Evolutionary conservation across 2,113 vertebrate species (phyloP).

Genomic region (Seriola rivoliana): DNA sequence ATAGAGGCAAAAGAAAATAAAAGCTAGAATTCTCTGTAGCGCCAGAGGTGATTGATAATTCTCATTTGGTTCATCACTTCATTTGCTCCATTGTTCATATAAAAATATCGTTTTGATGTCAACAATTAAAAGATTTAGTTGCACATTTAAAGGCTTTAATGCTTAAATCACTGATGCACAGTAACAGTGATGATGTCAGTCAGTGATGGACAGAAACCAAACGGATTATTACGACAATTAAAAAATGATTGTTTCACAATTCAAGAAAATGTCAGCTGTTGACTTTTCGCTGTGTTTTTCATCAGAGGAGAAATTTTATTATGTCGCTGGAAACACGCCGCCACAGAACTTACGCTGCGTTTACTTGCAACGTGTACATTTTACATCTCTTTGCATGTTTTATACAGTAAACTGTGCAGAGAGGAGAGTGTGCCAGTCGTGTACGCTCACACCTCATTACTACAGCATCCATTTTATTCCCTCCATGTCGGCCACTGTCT

Average conservation of each 20-base stretch:
- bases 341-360: neutral
- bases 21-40: too few relatives aligned
- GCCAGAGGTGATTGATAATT: neutral
- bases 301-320: too few relatives aligned
- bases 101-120: too few relatives aligned
- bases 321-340: neutral
- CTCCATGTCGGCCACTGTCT: slow-evolving; percentile 18
- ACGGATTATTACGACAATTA: too few relatives aligned
- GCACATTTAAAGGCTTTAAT: too few relatives aligned
- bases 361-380: neutral
- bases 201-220: too few relatives aligned
- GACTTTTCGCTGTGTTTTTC: neutral
- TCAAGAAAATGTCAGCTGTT: neutral
- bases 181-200: too few relatives aligned
- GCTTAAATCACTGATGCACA: too few relatives aligned
- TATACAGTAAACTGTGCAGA: neutral
- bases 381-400: neutral
- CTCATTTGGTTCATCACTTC: neutral
- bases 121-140: too few relatives aligned
- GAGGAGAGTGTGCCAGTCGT: neutral
- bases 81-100: neutral
- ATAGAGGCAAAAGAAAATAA: too few relatives aligned
- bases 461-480: slow-evolving; percentile 24
- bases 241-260: too few relatives aligned
- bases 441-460: slow-evolving; percentile 29